phyloP scores from a whole-genome alignment of 1,140 invertebrate species.

The Diplogasteroides magnus region DNA sequence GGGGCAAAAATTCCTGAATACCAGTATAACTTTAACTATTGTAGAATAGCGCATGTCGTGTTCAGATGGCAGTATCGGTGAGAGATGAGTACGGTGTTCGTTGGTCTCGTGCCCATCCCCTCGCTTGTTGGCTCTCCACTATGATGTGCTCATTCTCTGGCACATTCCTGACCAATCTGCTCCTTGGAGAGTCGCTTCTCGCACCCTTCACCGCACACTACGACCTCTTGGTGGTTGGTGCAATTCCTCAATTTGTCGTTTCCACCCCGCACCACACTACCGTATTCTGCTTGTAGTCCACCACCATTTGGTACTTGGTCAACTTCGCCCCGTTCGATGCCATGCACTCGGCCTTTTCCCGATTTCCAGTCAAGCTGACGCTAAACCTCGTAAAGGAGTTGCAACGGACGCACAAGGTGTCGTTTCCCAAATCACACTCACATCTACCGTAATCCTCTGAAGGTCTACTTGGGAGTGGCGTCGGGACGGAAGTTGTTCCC shows the following conservation, averaged over 20 bases:
- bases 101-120: no score
- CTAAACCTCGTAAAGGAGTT: not conserved
- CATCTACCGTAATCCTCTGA: not conserved
- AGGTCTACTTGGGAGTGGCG: not conserved
- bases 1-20: no score
- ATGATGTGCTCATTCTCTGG: not conserved
- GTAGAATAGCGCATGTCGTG: no score
- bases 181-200: not conserved
- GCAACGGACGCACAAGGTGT: no score
- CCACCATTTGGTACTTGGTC: not conserved
- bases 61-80: no score
- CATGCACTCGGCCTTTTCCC: no score
- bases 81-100: no score
- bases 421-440: no score
- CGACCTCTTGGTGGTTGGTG: not conserved
- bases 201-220: not conserved
- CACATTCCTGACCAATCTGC: not conserved
- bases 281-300: not conserved
- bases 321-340: not conserved
- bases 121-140: not conserved
- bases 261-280: not conserved
- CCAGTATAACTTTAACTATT: no score
- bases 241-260: not conserved
- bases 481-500: not conserved
- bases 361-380: not conserved